These are phyloP conservation scores for Eospalax fontanierii DNA, from an alignment of 2,797 vertebrate species.

Conservation along the genomic window DNA sequence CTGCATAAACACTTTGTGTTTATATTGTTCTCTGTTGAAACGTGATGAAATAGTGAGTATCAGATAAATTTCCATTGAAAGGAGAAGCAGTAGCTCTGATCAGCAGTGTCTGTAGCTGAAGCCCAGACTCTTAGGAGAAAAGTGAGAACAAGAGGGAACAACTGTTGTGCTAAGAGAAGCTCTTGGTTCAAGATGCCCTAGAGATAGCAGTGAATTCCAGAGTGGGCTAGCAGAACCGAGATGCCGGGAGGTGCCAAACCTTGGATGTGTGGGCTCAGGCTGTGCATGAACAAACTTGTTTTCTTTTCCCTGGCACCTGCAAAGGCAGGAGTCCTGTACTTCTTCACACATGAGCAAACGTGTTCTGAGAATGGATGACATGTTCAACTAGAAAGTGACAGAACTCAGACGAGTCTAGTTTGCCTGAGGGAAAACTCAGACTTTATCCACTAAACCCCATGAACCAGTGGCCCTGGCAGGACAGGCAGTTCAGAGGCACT, in stretches of 20 bases:
- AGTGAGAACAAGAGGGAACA: not conserved
- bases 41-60: not conserved
- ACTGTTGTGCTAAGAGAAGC: too few relatives aligned
- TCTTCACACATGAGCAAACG: not conserved
- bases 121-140: constrained; percentile 18
- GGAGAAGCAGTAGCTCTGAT: not conserved
- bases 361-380: not conserved
- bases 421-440: not conserved
- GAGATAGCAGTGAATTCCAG: not conserved
- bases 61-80: not conserved
- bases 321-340: not conserved
- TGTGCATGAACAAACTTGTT: not conserved
- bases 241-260: not conserved
- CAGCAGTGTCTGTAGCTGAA: not conserved
- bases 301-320: not conserved
- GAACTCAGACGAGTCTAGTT: not conserved
- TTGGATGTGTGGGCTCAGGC: too few relatives aligned
- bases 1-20: not conserved
- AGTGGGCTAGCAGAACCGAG: not conserved
- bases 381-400: not conserved
- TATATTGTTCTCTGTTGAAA: constrained; percentile 54
- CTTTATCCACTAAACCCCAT: not conserved
- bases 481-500: not conserved
- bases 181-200: not conserved
- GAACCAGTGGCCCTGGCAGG: too few relatives aligned